Conservation (phyloP, 2,888 invertebrate genomes). For the Listrodromus nycthemerus region DNA sequence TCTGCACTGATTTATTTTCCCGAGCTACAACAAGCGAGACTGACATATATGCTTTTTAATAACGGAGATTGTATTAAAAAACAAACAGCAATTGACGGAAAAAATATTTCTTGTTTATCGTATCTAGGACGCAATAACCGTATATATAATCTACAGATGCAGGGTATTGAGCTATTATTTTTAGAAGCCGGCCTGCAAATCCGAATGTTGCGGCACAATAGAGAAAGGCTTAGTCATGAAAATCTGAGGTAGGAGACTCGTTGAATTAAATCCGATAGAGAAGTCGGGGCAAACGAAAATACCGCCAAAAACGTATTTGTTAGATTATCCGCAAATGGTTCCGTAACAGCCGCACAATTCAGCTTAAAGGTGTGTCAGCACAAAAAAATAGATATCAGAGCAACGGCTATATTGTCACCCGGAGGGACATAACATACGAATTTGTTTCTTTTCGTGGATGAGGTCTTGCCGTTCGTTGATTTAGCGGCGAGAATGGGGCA, state of each 20-base stretch:
- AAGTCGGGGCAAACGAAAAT: too few species aligned
- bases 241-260: too few species aligned
- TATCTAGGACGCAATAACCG: background rate
- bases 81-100: background rate
- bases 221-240: too few species aligned
- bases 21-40: background rate
- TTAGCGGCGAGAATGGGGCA: background rate
- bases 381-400: background rate
- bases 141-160: too few species aligned
- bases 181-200: too few species aligned
- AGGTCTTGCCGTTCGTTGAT: background rate
- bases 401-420: background rate
- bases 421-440: background rate
- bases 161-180: too few species aligned
- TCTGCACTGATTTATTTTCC: background rate
- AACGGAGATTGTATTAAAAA: background rate
- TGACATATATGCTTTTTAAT: background rate
- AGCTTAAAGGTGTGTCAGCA: background rate
- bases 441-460: conserved; percentile 8
- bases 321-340: background rate
- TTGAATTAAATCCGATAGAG: too few species aligned
- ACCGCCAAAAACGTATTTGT: too few species aligned
- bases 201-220: too few species aligned
- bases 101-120: background rate
- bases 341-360: background rate